phyloP scores from a whole-genome alignment of 2,888 invertebrate genomes.

The Parnassius apollo region DNA sequence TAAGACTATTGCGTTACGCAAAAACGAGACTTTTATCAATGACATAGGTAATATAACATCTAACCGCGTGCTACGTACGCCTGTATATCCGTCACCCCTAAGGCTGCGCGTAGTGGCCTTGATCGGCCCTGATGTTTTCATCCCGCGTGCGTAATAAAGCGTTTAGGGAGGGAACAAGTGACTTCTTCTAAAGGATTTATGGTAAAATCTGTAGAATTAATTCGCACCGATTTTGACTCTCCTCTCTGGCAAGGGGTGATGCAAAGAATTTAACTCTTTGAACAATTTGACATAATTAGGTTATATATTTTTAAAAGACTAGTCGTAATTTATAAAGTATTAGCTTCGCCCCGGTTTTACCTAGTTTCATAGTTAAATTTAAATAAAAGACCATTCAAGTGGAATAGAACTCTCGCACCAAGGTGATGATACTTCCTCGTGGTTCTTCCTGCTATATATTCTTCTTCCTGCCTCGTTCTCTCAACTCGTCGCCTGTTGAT shows the following conservation, averaged over 20 bases:
- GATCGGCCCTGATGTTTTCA: constrained; percentile 76
- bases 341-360: too few species aligned
- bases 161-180: constrained; percentile 72
- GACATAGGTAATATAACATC: constrained; percentile 68
- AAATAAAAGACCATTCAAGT: too few species aligned
- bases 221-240: constrained; percentile 62
- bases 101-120: constrained; percentile 69
- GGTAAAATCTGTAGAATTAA: constrained; percentile 72
- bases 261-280: not conserved
- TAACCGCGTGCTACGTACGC: constrained; percentile 40
- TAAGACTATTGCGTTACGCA: constrained; percentile 61
- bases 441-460: too few species aligned
- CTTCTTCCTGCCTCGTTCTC: too few species aligned
- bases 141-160: constrained; percentile 77
- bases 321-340: too few species aligned
- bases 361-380: too few species aligned
- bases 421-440: too few species aligned
- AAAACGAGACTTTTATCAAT: constrained; percentile 77
- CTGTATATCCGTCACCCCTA: constrained; percentile 39
- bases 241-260: constrained; percentile 31
- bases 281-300: too few species aligned
- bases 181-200: constrained; percentile 77
- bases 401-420: too few species aligned
- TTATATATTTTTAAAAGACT: too few species aligned
- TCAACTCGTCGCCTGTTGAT: too few species aligned